Conservation (phyloP, 1,140 invertebrate genomes). For the Phymastichus coffea region DNA sequence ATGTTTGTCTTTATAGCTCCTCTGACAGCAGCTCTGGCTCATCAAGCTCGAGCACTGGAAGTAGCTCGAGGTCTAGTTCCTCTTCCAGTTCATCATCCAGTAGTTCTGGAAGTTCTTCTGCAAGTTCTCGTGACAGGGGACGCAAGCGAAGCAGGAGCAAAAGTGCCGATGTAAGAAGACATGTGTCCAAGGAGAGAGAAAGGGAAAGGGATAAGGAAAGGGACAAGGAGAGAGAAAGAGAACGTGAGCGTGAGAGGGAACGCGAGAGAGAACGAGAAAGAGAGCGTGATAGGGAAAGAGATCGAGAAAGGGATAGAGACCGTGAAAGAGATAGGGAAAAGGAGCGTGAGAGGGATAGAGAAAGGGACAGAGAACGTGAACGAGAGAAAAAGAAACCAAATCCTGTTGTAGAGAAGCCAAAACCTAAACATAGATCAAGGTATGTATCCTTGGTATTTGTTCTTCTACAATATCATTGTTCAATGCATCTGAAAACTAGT, state of each 20-base stretch:
- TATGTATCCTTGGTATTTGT: conserved; percentile 34
- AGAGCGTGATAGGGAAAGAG: conserved; percentile 52
- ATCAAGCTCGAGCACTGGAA: conserved; percentile 60
- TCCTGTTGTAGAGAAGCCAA: conserved; percentile 64
- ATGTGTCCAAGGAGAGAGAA: conserved; percentile 59
- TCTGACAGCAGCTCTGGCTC: conserved; percentile 72
- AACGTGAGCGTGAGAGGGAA: conserved; percentile 51
- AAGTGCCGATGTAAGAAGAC: conserved; percentile 53
- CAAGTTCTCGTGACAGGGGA: conserved; percentile 57
- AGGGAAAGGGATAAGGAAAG: conserved; percentile 56
- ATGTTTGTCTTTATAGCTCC: conserved; percentile 60
- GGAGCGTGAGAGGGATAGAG: conserved; percentile 47
- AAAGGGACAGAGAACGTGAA: conserved; percentile 51
- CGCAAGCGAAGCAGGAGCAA: conserved; percentile 54
- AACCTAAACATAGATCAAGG: conserved; percentile 59
- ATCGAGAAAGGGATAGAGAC: conserved; percentile 32
- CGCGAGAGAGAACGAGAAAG: conserved; percentile 47
- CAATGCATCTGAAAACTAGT: no score
- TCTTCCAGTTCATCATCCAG: conserved; percentile 68
- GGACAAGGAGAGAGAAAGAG: conserved; percentile 50
- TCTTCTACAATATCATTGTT: background rate
- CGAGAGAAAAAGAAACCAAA: conserved; percentile 58
- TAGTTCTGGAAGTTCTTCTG: conserved; percentile 67
- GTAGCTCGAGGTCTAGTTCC: conserved; percentile 69
- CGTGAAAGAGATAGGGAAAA: conserved; percentile 54